Evolutionary conservation across 2,797 vertebrate species (phyloP).

Genomic region (Limnodromus scolopaceus): DNA sequence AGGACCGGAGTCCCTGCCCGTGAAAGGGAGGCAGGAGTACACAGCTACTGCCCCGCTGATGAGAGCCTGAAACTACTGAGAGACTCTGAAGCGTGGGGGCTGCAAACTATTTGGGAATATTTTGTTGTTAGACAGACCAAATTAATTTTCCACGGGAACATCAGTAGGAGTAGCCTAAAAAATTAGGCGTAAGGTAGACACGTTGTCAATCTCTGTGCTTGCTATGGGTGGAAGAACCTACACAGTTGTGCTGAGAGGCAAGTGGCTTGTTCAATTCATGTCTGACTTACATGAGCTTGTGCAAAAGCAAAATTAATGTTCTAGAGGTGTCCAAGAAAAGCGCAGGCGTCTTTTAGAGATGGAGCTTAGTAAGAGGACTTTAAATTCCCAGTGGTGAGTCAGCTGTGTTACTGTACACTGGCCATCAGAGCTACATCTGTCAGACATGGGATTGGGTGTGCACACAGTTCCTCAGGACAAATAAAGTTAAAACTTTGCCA

Average conservation of each 20-base stretch:
- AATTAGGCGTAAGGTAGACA: not conserved
- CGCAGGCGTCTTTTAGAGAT: not conserved
- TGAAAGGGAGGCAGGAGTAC: not conserved
- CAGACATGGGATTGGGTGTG: not conserved
- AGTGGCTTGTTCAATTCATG: not conserved
- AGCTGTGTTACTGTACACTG: not conserved
- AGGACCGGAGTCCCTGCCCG: accelerated
- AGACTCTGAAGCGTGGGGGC: not conserved
- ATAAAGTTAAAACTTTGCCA: not conserved
- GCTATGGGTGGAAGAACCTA: not conserved
- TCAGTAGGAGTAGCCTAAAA: not conserved
- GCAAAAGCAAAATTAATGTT: not conserved
- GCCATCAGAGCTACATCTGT: not conserved
- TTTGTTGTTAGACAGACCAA: not conserved
- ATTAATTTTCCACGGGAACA: not conserved
- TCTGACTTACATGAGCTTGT: not conserved
- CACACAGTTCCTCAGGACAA: not conserved
- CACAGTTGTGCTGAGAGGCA: not conserved
- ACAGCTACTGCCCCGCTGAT: not conserved
- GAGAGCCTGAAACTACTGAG: not conserved
- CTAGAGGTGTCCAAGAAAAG: not conserved
- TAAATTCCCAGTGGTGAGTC: not conserved
- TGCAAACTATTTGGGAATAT: not conserved
- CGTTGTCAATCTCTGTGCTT: accelerated
- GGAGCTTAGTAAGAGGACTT: not conserved